Evolutionary conservation across 2,888 invertebrate genomes (phyloP).

Genomic region (Coelogynopora nodosa): DNA sequence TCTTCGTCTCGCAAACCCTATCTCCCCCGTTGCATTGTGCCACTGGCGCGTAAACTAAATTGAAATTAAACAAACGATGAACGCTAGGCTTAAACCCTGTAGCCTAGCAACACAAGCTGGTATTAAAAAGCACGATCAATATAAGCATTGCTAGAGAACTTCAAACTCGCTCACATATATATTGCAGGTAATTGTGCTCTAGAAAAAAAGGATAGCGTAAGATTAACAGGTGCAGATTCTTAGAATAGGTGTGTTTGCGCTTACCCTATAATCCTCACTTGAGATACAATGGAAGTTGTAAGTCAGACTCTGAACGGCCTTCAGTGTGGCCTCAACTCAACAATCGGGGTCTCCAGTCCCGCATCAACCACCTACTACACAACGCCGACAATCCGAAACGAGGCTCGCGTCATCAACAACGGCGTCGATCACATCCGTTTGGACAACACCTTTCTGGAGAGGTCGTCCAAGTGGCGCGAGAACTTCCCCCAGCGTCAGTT

Average conservation of each 20-base stretch:
- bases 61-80: too few relatives aligned
- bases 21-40: too few relatives aligned
- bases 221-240: too few relatives aligned
- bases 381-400: not conserved
- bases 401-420: not conserved
- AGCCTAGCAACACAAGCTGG: not conserved
- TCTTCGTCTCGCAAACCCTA: too few relatives aligned
- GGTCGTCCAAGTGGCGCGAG: not conserved
- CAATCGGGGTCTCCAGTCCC: not conserved
- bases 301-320: not conserved
- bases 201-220: too few relatives aligned
- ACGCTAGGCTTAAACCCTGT: too few relatives aligned
- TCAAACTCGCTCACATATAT: too few relatives aligned
- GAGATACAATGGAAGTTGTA: not conserved
- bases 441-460: not conserved
- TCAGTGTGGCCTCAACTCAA: not conserved
- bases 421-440: not conserved
- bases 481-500: slow-evolving; percentile 14
- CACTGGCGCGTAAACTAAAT: too few relatives aligned
- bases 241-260: too few relatives aligned
- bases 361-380: not conserved
- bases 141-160: too few relatives aligned
- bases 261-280: too few relatives aligned
- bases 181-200: too few relatives aligned
- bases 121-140: not conserved